Conservation (phyloP, 2,888 invertebrate species). For the Stenchaetothrips biformis region DNA sequence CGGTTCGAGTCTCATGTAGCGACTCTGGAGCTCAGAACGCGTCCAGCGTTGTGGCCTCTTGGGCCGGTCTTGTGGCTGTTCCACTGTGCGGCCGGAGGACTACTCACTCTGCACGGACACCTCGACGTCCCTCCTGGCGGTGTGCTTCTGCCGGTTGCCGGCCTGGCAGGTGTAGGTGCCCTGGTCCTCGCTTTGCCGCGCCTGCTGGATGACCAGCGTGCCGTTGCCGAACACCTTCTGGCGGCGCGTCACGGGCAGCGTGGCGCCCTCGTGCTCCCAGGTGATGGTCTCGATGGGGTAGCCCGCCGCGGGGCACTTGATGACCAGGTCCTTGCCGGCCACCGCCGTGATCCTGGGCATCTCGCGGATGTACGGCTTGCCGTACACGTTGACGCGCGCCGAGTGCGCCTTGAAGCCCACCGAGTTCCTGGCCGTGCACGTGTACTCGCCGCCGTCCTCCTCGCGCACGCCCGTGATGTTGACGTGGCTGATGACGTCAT, state of each 20-base stretch:
- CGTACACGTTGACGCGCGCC: slow-evolving; percentile 83
- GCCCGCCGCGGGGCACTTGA: slow-evolving; percentile 86
- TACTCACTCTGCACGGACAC: slow-evolving; percentile 44
- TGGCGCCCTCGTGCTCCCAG: slow-evolving; percentile 70
- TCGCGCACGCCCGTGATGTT: slow-evolving; percentile 82
- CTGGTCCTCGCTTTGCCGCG: slow-evolving; percentile 48
- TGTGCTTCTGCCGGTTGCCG: slow-evolving; percentile 46
- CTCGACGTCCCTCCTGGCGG: slow-evolving; percentile 43
- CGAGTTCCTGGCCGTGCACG: slow-evolving; percentile 76
- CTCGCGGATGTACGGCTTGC: slow-evolving; percentile 73
- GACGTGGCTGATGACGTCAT: slow-evolving; percentile 88
- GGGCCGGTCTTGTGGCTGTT: no score
- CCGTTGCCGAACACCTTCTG: slow-evolving; percentile 49
- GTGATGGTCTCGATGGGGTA: slow-evolving; percentile 81
- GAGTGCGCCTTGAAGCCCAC: slow-evolving; percentile 76
- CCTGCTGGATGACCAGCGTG: slow-evolving; percentile 48
- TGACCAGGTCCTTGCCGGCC: slow-evolving; percentile 74
- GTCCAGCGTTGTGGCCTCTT: no score
- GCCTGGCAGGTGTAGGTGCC: slow-evolving; percentile 52
- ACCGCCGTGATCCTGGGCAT: slow-evolving; percentile 86
- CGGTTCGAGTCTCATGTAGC: no score
- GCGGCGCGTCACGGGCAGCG: slow-evolving; percentile 50
- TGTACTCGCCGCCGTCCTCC: slow-evolving; percentile 86
- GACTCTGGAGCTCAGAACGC: no score
- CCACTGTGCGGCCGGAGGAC: no score